These are phyloP conservation scores for Phoebastria nigripes DNA, from an alignment of 2,797 vertebrate genomes.

Conservation along the genomic window DNA sequence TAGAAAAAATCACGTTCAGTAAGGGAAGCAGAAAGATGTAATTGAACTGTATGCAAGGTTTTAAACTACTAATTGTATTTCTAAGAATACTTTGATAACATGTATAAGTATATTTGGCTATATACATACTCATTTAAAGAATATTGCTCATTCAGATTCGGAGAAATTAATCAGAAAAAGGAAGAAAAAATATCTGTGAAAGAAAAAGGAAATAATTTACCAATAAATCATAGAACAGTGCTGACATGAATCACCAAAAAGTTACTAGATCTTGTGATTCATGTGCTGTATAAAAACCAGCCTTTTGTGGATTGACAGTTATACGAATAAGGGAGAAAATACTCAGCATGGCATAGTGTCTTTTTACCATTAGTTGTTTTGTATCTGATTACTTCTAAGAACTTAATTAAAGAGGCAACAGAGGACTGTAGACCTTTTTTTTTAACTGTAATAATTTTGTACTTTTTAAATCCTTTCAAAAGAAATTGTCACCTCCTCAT, in stretches of 20 bases:
- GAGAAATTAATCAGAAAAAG: conserved; percentile 66
- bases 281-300: conserved; percentile 61
- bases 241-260: conserved; percentile 67
- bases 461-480: conserved; percentile 45
- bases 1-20: neutral
- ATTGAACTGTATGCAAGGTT: neutral
- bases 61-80: conserved; percentile 62
- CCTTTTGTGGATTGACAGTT: conserved; percentile 65
- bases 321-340: conserved; percentile 71
- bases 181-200: conserved; percentile 57
- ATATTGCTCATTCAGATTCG: conserved; percentile 61
- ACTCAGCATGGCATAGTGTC: conserved; percentile 51
- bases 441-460: conserved; percentile 33
- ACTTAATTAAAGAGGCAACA: conserved; percentile 71
- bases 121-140: conserved; percentile 55
- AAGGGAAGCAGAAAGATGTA: neutral
- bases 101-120: conserved; percentile 26
- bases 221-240: conserved; percentile 61
- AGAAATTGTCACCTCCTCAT: neutral
- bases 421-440: conserved; percentile 50
- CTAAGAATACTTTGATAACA: conserved; percentile 23
- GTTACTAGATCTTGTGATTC: conserved; percentile 63
- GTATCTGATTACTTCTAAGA: conserved; percentile 69
- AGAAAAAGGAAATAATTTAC: conserved; percentile 69
- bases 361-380: conserved; percentile 66